Evolutionary conservation across 2,888 invertebrate species (phyloP).

Genomic region (Acanthosoma haemorrhoidale): DNA sequence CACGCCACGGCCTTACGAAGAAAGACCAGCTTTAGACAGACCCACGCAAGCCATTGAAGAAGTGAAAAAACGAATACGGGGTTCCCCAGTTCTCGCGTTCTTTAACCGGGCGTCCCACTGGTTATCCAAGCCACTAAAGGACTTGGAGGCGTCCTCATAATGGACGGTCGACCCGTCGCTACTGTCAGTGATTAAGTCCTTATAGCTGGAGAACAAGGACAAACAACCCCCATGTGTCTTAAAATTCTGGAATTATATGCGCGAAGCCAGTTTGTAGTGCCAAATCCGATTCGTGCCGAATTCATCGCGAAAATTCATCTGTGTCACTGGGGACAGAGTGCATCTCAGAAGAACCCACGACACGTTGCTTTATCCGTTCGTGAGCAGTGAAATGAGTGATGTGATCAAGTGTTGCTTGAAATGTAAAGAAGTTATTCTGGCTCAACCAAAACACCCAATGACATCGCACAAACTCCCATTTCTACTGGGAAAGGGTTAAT

Average conservation of each 20-base stretch:
- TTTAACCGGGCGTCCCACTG: background rate
- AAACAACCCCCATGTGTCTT: no score
- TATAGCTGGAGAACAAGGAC: no score
- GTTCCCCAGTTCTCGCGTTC: background rate
- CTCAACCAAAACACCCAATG: slow-evolving; percentile 15
- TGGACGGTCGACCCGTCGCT: background rate
- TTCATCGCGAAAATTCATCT: no score
- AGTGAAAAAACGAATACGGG: background rate
- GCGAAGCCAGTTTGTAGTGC: no score
- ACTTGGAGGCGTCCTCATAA: background rate
- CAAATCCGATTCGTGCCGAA: no score
- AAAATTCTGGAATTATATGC: no score
- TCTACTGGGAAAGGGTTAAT: slow-evolving; percentile 13
- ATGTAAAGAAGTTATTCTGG: background rate
- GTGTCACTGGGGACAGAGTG: background rate
- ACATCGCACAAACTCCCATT: background rate
- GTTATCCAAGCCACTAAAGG: background rate
- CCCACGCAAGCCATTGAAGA: background rate
- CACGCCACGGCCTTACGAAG: background rate
- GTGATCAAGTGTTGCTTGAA: background rate
- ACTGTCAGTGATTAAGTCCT: no score
- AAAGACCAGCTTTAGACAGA: background rate
- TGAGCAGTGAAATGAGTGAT: slow-evolving; percentile 22
- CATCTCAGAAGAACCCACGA: background rate
- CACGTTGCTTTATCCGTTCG: background rate